phyloP scores from a whole-genome alignment of 2,113 vertebrate species.

The Oryzias curvinotus region DNA sequence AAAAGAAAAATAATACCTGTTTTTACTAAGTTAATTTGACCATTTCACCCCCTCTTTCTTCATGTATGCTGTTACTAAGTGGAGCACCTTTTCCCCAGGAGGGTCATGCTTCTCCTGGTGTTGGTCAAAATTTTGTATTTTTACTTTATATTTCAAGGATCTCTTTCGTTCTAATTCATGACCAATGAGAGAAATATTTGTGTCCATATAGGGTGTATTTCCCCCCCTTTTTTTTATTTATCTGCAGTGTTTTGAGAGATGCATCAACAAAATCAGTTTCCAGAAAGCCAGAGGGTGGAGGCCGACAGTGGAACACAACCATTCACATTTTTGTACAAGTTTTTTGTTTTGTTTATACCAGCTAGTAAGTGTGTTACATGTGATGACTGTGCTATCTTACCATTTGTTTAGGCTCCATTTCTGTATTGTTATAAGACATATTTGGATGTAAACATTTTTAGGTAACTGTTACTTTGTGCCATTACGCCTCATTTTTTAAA shows the following conservation, averaged over 20 bases:
- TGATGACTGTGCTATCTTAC: constrained; percentile 18
- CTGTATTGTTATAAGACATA: constrained; percentile 53
- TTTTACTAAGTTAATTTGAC: not conserved
- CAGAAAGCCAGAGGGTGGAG: constrained; percentile 25
- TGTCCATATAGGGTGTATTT: not conserved
- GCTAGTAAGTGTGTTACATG: constrained; percentile 25
- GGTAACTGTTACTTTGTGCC: constrained; percentile 44
- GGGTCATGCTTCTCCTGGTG: constrained; percentile 24
- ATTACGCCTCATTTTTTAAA: constrained; percentile 33
- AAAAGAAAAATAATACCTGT: not conserved
- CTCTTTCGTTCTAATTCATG: constrained; percentile 14
- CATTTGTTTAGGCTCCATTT: constrained; percentile 22
- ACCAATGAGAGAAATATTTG: constrained; percentile 5
- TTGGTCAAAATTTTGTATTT: constrained; percentile 25
- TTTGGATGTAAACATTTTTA: constrained; percentile 42
- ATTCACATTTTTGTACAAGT: constrained; percentile 51
- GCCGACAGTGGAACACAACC: constrained; percentile 33
- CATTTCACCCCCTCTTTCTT: constrained; percentile 3
- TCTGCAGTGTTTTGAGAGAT: constrained; percentile 41
- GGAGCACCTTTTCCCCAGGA: constrained; percentile 33
- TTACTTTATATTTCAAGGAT: constrained; percentile 24
- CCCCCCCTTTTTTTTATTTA: constrained; percentile 14
- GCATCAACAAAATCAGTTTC: constrained; percentile 25
- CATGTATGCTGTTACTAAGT: constrained; percentile 54
- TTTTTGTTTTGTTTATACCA: constrained; percentile 38